Evolutionary conservation across 2,797 vertebrate species (phyloP).

Genomic region (Danio tinwini): DNA sequence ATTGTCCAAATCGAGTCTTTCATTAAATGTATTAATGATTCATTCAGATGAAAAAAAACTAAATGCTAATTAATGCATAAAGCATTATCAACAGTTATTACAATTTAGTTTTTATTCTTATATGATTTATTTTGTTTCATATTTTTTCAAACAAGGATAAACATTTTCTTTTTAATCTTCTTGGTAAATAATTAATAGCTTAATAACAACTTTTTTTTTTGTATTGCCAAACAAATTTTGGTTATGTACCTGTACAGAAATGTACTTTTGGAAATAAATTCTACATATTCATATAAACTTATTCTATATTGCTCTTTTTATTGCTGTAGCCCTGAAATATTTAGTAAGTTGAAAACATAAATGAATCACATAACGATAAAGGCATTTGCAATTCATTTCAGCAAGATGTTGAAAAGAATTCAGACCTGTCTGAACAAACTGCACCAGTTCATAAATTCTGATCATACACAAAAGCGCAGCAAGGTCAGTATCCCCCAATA

Average conservation of each 20-base stretch:
- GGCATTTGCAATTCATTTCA: background rate
- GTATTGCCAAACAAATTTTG: background rate
- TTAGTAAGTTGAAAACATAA: background rate
- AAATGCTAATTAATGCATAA: too few relatives aligned
- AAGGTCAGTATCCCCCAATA: constrained; percentile 9
- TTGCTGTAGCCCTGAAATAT: background rate
- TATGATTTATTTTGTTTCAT: too few relatives aligned
- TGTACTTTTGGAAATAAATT: background rate
- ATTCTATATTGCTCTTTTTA: background rate
- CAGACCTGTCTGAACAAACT: constrained; percentile 7
- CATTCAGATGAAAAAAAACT: too few relatives aligned
- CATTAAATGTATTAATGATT: too few relatives aligned
- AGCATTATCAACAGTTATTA: too few relatives aligned
- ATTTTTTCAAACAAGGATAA: too few relatives aligned
- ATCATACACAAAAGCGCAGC: constrained; percentile 27
- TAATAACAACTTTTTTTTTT: background rate
- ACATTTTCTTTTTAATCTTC: too few relatives aligned
- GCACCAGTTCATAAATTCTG: constrained; percentile 24
- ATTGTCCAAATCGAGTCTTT: background rate
- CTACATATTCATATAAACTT: background rate
- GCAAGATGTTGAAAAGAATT: constrained; percentile 20
- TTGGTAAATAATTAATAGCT: too few relatives aligned
- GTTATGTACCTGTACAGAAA: background rate
- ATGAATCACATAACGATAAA: background rate
- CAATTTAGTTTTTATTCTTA: too few relatives aligned